These are phyloP conservation scores for Tipula unca DNA, from an alignment of 2,888 invertebrate genomes.

Conservation along the genomic window DNA sequence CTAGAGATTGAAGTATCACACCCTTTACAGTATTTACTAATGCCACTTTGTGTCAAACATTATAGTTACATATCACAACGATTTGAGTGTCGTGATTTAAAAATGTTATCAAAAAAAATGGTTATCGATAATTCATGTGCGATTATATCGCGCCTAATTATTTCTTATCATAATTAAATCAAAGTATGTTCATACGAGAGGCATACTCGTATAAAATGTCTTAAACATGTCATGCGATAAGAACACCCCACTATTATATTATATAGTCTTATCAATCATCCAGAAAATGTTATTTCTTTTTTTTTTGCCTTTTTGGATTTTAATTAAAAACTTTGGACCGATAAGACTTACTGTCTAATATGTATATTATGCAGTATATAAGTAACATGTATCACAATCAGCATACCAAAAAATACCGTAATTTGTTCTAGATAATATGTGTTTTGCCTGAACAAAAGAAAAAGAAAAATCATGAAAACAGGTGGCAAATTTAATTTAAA, in stretches of 20 bases:
- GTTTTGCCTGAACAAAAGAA: background rate
- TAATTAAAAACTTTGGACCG: background rate
- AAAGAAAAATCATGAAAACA: background rate
- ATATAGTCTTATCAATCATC: background rate
- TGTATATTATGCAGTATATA: no score
- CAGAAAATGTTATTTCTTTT: background rate
- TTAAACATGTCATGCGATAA: background rate
- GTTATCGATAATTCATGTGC: background rate
- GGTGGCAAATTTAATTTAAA: background rate
- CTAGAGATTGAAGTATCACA: no score
- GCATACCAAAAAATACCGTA: background rate
- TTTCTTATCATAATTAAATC: background rate
- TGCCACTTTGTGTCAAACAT: no score
- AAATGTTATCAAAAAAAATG: background rate
- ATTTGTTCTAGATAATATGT: background rate
- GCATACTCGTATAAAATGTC: background rate
- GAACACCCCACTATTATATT: background rate
- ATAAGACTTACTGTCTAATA: background rate
- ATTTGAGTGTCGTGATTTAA: background rate
- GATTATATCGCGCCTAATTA: background rate
- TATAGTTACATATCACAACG: background rate
- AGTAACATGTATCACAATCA: background rate
- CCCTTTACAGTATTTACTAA: no score
- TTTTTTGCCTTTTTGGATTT: background rate
- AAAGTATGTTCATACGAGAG: background rate